Percentiles rank a stretch among this genome's conserved stretches.
phyloP scores from a whole-genome alignment of 2,888 invertebrate genomes.

The Trissolcus brochymenae region DNA sequence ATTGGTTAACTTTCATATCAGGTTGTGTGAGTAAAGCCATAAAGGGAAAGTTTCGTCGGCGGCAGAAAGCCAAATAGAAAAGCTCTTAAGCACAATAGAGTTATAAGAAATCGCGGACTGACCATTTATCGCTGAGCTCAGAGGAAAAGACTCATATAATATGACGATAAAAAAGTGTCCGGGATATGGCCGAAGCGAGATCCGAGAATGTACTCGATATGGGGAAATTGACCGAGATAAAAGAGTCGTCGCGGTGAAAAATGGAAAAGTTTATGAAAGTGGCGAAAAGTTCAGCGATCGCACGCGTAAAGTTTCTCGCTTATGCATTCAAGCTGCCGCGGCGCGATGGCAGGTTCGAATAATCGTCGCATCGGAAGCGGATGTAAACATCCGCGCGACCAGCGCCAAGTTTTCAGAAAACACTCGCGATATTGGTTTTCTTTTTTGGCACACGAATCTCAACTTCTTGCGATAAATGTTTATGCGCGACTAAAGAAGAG shows the following conservation, averaged over 20 bases:
- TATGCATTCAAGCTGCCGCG: slow-evolving; percentile 12
- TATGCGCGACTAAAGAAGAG: too few relatives aligned
- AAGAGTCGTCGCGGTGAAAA: neutral
- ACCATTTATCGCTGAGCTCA: neutral
- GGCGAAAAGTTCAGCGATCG: slow-evolving; percentile 14
- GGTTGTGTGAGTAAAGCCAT: neutral
- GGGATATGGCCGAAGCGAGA: neutral
- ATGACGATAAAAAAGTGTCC: neutral
- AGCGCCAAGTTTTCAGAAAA: too few relatives aligned
- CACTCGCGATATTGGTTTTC: too few relatives aligned
- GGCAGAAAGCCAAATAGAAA: neutral
- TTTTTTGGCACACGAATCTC: too few relatives aligned
- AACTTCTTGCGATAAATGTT: too few relatives aligned
- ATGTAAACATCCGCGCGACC: slow-evolving; percentile 20
- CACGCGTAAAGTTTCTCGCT: neutral
- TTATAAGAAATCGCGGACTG: neutral
- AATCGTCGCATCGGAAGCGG: slow-evolving; percentile 8
- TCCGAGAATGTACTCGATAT: slow-evolving; percentile 4
- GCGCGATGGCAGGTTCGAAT: slow-evolving; percentile 22
- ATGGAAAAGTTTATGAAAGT: slow-evolving; percentile 20
- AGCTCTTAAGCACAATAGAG: neutral
- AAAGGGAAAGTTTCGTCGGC: neutral
- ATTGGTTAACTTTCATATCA: neutral
- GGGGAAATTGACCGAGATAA: slow-evolving; percentile 14
- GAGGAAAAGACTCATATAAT: slow-evolving; percentile 4